Percentiles rank a stretch among this genome's conserved stretches.
Conservation (phyloP, 2,797 vertebrate species). For the Halcyon badia region DNA sequence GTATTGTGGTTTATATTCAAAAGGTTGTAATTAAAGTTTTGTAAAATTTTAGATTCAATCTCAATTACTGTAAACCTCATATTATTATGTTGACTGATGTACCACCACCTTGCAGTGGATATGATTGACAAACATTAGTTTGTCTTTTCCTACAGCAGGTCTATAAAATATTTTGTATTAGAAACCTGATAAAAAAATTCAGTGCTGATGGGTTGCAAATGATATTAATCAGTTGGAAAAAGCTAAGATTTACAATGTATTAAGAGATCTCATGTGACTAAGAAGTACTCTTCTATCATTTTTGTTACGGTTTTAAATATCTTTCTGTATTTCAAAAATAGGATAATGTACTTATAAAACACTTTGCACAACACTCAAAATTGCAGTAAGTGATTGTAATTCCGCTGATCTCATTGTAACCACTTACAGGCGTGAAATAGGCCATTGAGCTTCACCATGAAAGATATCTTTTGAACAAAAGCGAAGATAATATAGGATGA, state of each 20-base stretch:
- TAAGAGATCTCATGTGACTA: conserved; percentile 37
- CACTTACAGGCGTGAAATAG: conserved; percentile 63
- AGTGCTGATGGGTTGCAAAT: not conserved
- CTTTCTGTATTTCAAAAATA: conserved; percentile 69
- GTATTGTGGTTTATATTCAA: conserved; percentile 62
- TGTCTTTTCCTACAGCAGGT: not conserved
- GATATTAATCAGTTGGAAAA: conserved; percentile 17
- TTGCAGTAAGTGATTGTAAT: conserved; percentile 69
- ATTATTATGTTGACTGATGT: conserved; percentile 38
- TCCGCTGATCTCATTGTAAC: conserved; percentile 64
- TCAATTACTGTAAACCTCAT: conserved; percentile 48
- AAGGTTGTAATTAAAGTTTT: conserved; percentile 71
- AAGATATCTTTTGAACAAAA: conserved; percentile 57
- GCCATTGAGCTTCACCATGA: conserved; percentile 50
- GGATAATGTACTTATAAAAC: conserved; percentile 61
- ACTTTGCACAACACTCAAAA: conserved; percentile 65
- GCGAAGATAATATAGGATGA: conserved; percentile 38
- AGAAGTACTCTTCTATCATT: conserved; percentile 29
- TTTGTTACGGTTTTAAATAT: conserved; percentile 68
- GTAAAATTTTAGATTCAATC: conserved; percentile 45
- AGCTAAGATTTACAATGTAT: conserved; percentile 5
- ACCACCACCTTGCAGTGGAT: conserved; percentile 34
- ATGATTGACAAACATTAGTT: not conserved
- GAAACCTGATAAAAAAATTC: not conserved
- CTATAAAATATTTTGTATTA: not conserved